phyloP scores from a whole-genome alignment of 2,888 invertebrate species.

The Diarsia dahlii region DNA sequence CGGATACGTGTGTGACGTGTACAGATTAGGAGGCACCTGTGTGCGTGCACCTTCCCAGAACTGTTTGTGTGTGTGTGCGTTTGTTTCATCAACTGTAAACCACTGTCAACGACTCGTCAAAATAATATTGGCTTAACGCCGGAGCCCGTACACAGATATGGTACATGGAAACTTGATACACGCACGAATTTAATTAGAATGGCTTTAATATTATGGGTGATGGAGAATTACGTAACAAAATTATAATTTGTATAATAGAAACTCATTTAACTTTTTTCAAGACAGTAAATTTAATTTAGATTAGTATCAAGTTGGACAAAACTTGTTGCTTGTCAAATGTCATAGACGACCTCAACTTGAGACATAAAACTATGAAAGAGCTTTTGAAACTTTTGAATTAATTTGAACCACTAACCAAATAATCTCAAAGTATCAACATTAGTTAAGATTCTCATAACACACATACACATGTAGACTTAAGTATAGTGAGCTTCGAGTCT shows the following conservation, averaged over 20 bases:
- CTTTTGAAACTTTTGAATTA: constrained; percentile 12
- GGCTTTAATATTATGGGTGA: constrained; percentile 71
- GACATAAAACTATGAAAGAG: not conserved
- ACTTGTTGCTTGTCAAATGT: not conserved
- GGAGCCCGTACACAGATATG: constrained; percentile 81
- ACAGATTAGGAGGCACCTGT: constrained; percentile 71
- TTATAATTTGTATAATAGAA: constrained; percentile 44
- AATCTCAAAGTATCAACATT: constrained; percentile 41
- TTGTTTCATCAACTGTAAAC: constrained; percentile 89
- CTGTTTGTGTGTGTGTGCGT: constrained; percentile 76
- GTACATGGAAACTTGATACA: constrained; percentile 84
- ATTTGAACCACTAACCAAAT: constrained; percentile 8
- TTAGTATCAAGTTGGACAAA: constrained; percentile 1
- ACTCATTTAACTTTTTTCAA: constrained; percentile 20
- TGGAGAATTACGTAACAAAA: constrained; percentile 66
- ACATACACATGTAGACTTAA: constrained; percentile 42
- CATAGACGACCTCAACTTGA: not conserved
- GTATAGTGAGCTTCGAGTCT: constrained; percentile 74
- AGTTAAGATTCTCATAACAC: constrained; percentile 4
- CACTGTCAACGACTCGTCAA: constrained; percentile 90
- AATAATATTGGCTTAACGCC: constrained; percentile 89
- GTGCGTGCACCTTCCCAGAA: constrained; percentile 75
- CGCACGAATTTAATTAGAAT: constrained; percentile 84
- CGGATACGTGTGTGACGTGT: constrained; percentile 74
- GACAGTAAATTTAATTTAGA: constrained; percentile 23